Evolutionary conservation across 2,113 vertebrate genomes (phyloP).

Genomic region (Psittacula cyanocephala): DNA sequence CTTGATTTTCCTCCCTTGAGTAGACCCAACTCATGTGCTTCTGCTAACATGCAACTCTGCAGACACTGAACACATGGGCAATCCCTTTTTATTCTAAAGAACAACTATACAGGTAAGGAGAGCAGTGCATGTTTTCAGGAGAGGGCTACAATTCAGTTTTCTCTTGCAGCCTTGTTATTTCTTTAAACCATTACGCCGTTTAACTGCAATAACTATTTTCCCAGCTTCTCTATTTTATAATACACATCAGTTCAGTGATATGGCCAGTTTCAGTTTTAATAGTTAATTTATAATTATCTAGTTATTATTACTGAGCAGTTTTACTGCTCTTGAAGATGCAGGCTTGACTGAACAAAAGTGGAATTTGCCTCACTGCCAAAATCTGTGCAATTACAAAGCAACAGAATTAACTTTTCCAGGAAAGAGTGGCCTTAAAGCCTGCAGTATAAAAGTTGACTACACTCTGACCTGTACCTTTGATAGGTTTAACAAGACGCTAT

Average conservation of each 20-base stretch:
- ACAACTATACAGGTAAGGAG: neutral
- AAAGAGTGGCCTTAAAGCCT: neutral
- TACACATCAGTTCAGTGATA: neutral
- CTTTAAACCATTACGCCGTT: neutral
- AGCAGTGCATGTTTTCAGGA: neutral
- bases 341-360: neutral
- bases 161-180: neutral
- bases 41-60: neutral
- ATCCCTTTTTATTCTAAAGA: neutral
- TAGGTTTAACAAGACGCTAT: neutral
- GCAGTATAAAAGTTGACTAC: neutral
- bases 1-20: slow-evolving; percentile 3
- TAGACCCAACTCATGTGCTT: accelerated
- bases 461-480: neutral
- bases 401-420: neutral
- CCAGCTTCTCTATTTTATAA: neutral
- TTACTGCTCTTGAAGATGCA: neutral
- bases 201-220: neutral
- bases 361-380: neutral
- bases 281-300: neutral
- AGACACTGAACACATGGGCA: neutral
- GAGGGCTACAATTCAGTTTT: neutral
- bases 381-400: neutral
- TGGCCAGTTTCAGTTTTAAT: neutral
- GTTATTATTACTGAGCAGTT: neutral